phyloP scores from a whole-genome alignment of 1,140 invertebrate genomes.

The Calephelis virginiensis region DNA sequence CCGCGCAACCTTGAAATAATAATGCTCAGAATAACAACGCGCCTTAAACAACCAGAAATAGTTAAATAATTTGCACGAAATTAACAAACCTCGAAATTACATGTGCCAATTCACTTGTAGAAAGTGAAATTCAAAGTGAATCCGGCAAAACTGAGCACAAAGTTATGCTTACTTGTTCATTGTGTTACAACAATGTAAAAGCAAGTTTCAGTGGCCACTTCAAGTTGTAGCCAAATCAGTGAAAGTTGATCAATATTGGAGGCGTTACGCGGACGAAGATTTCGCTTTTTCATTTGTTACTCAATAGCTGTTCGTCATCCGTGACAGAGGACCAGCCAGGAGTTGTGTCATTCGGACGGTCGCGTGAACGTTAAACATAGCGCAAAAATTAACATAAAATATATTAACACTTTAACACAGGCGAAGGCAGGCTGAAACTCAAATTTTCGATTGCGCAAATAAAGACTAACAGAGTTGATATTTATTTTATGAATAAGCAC shows the following conservation, averaged over 20 bases:
- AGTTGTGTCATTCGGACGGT: slow-evolving; percentile 16
- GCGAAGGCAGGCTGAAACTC: no score
- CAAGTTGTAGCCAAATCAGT: slow-evolving; percentile 50
- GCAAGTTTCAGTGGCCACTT: slow-evolving; percentile 22
- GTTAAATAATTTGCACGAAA: slow-evolving; percentile 62
- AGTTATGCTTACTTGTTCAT: background rate
- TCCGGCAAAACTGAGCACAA: background rate
- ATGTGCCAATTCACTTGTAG: background rate
- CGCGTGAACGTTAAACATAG: background rate
- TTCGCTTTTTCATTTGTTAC: slow-evolving; percentile 69
- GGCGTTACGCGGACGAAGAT: slow-evolving; percentile 59
- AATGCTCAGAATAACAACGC: slow-evolving; percentile 77
- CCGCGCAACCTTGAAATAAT: slow-evolving; percentile 77
- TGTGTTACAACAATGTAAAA: background rate
- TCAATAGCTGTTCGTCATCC: slow-evolving; percentile 64
- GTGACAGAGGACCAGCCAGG: slow-evolving; percentile 17
- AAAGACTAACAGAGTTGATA: no score
- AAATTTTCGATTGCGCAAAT: no score
- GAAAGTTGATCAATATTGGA: slow-evolving; percentile 65
- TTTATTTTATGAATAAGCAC: no score
- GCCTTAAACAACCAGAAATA: slow-evolving; percentile 73
- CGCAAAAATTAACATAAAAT: background rate
- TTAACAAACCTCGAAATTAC: slow-evolving; percentile 29
- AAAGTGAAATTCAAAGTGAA: background rate
- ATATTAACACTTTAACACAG: no score